These are phyloP conservation scores for Sander vitreus DNA, from an alignment of 2,113 vertebrate genomes.

Conservation along the genomic window DNA sequence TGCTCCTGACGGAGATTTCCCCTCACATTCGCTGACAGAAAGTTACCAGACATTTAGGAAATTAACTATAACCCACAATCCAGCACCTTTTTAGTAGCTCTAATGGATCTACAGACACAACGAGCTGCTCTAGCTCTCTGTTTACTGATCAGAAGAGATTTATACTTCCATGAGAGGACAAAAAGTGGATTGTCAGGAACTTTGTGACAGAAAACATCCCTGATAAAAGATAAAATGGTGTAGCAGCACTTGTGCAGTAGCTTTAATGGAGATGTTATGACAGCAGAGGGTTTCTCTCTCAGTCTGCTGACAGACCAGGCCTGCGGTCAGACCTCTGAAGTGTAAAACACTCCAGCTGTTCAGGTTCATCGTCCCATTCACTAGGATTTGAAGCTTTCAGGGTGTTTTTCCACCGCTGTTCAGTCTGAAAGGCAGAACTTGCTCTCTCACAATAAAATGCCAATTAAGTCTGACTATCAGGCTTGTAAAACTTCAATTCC, in stretches of 20 bases:
- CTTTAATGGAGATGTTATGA: constrained; percentile 39
- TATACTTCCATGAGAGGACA: background rate
- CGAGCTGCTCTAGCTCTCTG: background rate
- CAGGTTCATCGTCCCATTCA: background rate
- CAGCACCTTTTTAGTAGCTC: background rate
- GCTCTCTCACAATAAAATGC: too few relatives aligned
- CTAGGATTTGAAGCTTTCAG: too few relatives aligned
- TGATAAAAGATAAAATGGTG: background rate
- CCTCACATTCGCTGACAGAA: background rate
- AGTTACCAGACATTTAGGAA: background rate
- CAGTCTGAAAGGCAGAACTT: background rate
- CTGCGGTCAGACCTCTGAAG: constrained; percentile 29
- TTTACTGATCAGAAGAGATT: background rate
- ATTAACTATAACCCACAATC: background rate
- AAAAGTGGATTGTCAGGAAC: background rate
- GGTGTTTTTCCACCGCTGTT: background rate
- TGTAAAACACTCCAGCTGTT: constrained; percentile 52
- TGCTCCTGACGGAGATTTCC: background rate
- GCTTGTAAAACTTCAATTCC: too few relatives aligned
- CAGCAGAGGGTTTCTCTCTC: constrained; percentile 6
- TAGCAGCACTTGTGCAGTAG: background rate
- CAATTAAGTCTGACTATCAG: too few relatives aligned
- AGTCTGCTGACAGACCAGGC: constrained; percentile 12
- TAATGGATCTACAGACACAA: background rate
- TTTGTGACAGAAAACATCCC: background rate